Percentiles rank a stretch among this genome's conserved stretches.
Evolutionary conservation across 1,140 invertebrate species (phyloP).

Genomic region (Brachionus plicatilis): DNA sequence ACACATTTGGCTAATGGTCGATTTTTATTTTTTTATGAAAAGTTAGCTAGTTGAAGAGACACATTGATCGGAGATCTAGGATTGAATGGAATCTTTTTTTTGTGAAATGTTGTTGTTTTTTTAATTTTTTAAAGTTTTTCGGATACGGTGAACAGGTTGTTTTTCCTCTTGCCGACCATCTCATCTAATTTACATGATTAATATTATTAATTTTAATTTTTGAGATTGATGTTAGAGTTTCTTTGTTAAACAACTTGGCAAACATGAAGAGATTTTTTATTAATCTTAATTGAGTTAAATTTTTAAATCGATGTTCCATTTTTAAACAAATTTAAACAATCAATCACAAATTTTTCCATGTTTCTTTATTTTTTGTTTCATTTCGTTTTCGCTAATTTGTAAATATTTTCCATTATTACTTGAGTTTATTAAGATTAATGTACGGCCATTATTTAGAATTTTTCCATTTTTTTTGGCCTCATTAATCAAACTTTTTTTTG

Average conservation of each 20-base stretch:
- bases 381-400: constrained; percentile 15
- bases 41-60: background rate
- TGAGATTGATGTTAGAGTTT: background rate
- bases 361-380: constrained; percentile 1
- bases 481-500: background rate
- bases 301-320: background rate
- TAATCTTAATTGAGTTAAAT: constrained; percentile 2
- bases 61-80: background rate
- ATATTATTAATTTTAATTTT: constrained; percentile 7
- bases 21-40: constrained; percentile 25
- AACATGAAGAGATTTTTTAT: background rate
- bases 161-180: background rate
- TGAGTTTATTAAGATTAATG: background rate
- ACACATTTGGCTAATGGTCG: background rate
- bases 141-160: background rate
- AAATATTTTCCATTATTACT: background rate
- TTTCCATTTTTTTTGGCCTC: background rate
- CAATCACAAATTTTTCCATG: background rate
- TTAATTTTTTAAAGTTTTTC: background rate
- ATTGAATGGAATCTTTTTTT: background rate
- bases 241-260: background rate
- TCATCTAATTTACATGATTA: background rate
- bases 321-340: constrained; percentile 13
- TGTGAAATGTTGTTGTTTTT: background rate
- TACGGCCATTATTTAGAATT: background rate